phyloP scores from a whole-genome alignment of 1,140 invertebrate genomes.

The Drosophila takahashii region DNA sequence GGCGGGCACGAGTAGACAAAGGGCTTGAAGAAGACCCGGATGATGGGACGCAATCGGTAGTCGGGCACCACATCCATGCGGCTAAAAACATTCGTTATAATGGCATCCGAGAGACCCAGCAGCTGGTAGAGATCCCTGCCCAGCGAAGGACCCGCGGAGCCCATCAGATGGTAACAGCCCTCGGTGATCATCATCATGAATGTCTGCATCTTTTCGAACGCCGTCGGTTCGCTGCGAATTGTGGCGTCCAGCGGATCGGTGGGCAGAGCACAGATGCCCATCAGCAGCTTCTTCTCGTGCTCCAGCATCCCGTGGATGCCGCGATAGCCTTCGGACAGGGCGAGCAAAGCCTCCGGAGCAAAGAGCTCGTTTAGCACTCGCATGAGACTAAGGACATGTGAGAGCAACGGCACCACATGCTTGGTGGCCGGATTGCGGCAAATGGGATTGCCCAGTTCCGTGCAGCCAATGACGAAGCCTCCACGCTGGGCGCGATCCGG shows the following conservation, averaged over 20 bases:
- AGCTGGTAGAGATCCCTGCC: slow-evolving; percentile 93
- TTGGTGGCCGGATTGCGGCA: slow-evolving; percentile 93
- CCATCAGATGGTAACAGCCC: slow-evolving; percentile 91
- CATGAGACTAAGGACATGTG: slow-evolving; percentile 90
- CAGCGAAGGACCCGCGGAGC: slow-evolving; percentile 91
- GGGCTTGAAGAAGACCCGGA: slow-evolving; percentile 93
- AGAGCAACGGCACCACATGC: slow-evolving; percentile 92
- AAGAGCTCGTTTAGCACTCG: slow-evolving; percentile 93
- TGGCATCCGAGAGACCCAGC: slow-evolving; percentile 87
- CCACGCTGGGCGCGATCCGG: slow-evolving; percentile 91
- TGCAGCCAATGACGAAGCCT: slow-evolving; percentile 91
- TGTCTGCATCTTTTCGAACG: slow-evolving; percentile 92
- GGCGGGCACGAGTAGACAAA: slow-evolving; percentile 94
- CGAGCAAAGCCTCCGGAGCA: slow-evolving; percentile 87
- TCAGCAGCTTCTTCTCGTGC: slow-evolving; percentile 88
- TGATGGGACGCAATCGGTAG: slow-evolving; percentile 92
- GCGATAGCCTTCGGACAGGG: slow-evolving; percentile 89
- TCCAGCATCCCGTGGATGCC: slow-evolving; percentile 90
- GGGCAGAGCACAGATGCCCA: slow-evolving; percentile 86
- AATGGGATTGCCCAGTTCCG: slow-evolving; percentile 90
- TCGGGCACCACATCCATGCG: slow-evolving; percentile 92
- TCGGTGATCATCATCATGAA: slow-evolving; percentile 90
- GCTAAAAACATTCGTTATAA: slow-evolving; percentile 89
- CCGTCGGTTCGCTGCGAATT: slow-evolving; percentile 85
- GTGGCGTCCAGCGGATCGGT: slow-evolving; percentile 85